Evolutionary conservation across 35 echinoderm and acorn worm genomes (phyloP).

Genomic region (Anneissia japonica): DNA sequence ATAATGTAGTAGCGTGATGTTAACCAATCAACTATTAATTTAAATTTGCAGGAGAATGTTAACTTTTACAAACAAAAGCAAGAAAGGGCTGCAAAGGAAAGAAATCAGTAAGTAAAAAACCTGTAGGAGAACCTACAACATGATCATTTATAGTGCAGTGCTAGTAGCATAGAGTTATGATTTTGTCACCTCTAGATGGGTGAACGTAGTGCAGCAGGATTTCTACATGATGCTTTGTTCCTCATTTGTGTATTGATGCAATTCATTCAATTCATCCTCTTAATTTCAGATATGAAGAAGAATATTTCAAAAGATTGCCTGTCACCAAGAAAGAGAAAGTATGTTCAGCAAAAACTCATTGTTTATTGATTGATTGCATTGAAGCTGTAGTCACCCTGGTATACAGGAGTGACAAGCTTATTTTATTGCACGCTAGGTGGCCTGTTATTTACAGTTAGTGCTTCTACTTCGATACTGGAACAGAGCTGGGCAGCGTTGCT

Average conservation of each 20-base stretch:
- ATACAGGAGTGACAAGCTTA: too few relatives aligned
- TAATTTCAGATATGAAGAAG: conserved; percentile 67
- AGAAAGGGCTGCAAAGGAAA: not conserved
- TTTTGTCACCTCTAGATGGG: not conserved
- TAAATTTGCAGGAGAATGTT: not conserved
- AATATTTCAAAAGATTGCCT: conserved; percentile 62
- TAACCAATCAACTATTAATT: too few relatives aligned
- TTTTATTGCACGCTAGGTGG: too few relatives aligned
- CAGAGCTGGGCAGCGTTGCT: too few relatives aligned
- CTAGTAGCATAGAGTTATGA: not conserved
- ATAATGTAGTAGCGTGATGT: not conserved
- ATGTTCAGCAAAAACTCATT: too few relatives aligned
- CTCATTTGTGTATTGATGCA: not conserved
- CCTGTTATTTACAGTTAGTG: too few relatives aligned
- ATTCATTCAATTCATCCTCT: not conserved
- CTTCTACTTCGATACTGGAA: too few relatives aligned
- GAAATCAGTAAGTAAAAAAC: not conserved
- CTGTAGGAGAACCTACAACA: too few relatives aligned
- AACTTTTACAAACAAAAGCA: not conserved
- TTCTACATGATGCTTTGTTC: not conserved
- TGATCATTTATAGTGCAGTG: not conserved
- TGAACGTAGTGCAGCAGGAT: not conserved
- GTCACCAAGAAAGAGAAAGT: conserved; percentile 80
- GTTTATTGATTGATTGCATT: too few relatives aligned
- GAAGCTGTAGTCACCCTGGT: too few relatives aligned